A percentile compares a stretch with the other conserved stretches of the same genome.
Conservation (phyloP, 1,140 invertebrate genomes). For the Drosophila nigrodunni region DNA sequence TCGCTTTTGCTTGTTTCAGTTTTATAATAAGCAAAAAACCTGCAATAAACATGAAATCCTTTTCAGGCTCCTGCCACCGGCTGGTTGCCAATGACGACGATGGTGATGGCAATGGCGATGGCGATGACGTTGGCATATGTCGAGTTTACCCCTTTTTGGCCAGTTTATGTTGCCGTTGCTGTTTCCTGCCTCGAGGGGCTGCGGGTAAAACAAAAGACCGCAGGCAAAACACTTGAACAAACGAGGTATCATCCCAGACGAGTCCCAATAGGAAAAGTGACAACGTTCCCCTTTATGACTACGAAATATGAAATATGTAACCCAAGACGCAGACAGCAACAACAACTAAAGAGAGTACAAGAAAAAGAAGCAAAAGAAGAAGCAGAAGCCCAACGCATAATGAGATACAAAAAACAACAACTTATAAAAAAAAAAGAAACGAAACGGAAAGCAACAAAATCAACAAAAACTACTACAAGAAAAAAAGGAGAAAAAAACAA, state of each 20-base stretch:
- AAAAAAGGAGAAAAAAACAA: conserved; percentile 22
- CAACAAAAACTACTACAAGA: conserved; percentile 11
- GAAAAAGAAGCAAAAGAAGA: neutral
- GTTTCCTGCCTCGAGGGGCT: conserved; percentile 50
- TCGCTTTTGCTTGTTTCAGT: conserved; percentile 12
- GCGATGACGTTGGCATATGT: conserved; percentile 43
- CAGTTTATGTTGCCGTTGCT: conserved; percentile 47
- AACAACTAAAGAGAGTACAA: conserved; percentile 7
- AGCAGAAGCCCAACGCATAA: conserved; percentile 66
- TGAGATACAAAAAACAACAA: conserved; percentile 65
- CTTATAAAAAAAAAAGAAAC: conserved; percentile 39
- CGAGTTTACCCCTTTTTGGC: conserved; percentile 14
- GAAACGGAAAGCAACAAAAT: conserved; percentile 66
- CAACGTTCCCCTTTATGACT: conserved; percentile 52
- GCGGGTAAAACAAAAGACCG: conserved; percentile 42
- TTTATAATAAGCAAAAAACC: conserved; percentile 54
- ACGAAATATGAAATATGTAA: conserved; percentile 78
- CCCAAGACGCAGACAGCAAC: conserved; percentile 63
- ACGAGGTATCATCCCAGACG: conserved; percentile 60
- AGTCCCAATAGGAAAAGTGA: conserved; percentile 60
- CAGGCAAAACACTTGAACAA: conserved; percentile 76
- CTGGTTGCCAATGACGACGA: conserved; percentile 32
- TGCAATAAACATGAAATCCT: conserved; percentile 64
- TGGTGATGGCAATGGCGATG: neutral
- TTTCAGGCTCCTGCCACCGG: conserved; percentile 54